Percentiles rank a stretch among this genome's conserved stretches.
Evolutionary conservation across 2,113 vertebrate genomes (phyloP).

Genomic region (Sinocyclocheilus maitianheensis): DNA sequence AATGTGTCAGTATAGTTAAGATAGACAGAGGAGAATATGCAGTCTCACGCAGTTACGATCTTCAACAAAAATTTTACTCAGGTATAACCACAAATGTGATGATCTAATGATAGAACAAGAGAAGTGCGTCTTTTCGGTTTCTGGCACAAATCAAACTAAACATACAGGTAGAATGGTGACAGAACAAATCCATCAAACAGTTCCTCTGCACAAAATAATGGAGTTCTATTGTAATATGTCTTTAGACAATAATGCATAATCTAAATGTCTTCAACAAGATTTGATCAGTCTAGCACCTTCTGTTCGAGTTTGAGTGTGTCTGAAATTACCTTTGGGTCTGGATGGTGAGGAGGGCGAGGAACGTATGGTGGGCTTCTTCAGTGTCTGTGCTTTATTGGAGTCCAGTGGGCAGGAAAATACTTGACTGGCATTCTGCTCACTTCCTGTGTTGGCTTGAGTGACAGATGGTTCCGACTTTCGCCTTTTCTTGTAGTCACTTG

Average conservation of each 20-base stretch:
- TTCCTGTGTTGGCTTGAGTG: conserved; percentile 75
- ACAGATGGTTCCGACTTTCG: conserved; percentile 94
- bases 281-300: not conserved
- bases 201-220: not conserved
- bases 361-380: conserved; percentile 83
- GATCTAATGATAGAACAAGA: not conserved
- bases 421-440: conserved; percentile 74
- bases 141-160: not conserved
- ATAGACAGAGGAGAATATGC: not conserved
- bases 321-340: conserved; percentile 87
- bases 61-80: not conserved
- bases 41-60: not conserved
- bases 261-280: not conserved
- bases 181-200: not conserved
- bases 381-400: conserved; percentile 75
- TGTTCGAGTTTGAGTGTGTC: not conserved
- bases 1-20: not conserved
- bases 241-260: not conserved
- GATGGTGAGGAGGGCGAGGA: conserved; percentile 95
- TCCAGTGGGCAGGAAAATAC: conserved; percentile 72
- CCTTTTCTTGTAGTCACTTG: conserved; percentile 92
- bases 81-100: not conserved
- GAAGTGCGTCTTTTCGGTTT: not conserved
- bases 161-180: not conserved
- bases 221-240: not conserved